These are phyloP conservation scores for Hyppa rectilinea DNA, from an alignment of 2,888 invertebrate genomes.

Conservation along the genomic window DNA sequence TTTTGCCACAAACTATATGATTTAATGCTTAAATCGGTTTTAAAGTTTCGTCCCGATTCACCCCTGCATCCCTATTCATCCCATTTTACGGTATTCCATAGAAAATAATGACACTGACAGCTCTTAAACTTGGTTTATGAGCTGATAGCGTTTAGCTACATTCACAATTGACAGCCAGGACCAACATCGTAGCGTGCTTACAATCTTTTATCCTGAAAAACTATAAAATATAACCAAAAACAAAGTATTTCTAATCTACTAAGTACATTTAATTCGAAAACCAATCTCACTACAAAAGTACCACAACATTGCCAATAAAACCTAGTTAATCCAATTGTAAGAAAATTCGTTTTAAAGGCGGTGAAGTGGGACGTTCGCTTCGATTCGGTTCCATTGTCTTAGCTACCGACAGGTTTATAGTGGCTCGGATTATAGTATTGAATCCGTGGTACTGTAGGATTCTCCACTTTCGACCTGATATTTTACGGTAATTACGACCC, in stretches of 20 bases:
- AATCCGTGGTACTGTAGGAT: constrained; percentile 46
- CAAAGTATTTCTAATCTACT: no score
- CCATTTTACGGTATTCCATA: no score
- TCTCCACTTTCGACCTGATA: constrained; percentile 13
- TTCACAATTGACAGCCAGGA: background rate
- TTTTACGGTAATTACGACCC: constrained; percentile 35
- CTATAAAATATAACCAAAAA: background rate
- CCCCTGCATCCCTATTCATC: no score
- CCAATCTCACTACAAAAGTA: constrained; percentile 6
- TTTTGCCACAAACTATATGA: no score
- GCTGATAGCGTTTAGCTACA: no score
- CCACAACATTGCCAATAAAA: constrained; percentile 28
- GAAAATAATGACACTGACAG: no score
- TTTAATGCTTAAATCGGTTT: no score
- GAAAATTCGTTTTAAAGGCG: constrained; percentile 39
- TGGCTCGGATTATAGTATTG: constrained; percentile 54
- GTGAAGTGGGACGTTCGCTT: constrained; percentile 25
- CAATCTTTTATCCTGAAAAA: background rate
- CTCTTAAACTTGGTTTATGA: no score
- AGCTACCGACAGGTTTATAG: constrained; percentile 49
- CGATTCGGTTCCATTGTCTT: constrained; percentile 48
- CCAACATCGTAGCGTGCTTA: no score
- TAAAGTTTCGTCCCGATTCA: no score
- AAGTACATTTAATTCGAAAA: background rate
- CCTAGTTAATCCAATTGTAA: constrained; percentile 47